phyloP scores from a whole-genome alignment of 2,797 vertebrate genomes.

The Chromobotia macracanthus region DNA sequence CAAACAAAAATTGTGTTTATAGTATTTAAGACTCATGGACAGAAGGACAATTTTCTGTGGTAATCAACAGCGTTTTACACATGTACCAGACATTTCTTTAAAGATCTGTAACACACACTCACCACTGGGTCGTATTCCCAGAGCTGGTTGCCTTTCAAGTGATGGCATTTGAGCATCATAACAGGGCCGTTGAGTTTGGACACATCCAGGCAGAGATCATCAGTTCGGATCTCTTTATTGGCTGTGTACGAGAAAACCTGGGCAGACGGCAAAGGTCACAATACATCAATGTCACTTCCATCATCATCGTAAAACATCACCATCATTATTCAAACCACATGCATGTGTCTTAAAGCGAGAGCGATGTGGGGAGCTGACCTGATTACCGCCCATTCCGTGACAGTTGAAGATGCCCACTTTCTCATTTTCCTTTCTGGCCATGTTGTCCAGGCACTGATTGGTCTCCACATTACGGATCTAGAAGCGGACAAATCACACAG shows the following conservation, averaged over 20 bases:
- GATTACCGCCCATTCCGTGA: constrained; percentile 99
- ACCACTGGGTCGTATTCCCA: constrained; percentile 98
- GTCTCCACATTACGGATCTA: constrained; percentile 99
- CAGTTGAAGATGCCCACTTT: constrained; percentile 99
- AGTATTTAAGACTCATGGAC: too few species aligned
- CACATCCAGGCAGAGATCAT: constrained; percentile 97
- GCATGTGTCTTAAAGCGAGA: background rate
- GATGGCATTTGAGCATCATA: constrained; percentile 99
- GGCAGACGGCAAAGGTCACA: constrained; percentile 7
- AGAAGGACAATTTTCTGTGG: too few species aligned
- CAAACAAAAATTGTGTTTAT: too few species aligned
- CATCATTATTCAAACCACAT: background rate
- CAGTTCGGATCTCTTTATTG: constrained; percentile 97
- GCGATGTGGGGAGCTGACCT: constrained; percentile 76
- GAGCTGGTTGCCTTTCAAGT: constrained; percentile 98
- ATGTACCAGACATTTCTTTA: too few species aligned
- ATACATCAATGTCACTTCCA: constrained; percentile 20
- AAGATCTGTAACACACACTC: too few species aligned
- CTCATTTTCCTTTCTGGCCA: constrained; percentile 99
- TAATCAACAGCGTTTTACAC: background rate
- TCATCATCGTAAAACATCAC: background rate
- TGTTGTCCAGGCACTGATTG: constrained; percentile 98
- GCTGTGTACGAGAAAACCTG: constrained; percentile 99
- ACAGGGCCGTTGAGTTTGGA: constrained; percentile 97
- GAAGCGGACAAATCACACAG: constrained; percentile 52